Evolutionary conservation across 2,113 vertebrate genomes (phyloP), one percentile per base, ranked within the genome.

Genomic region (Scomber colias): DNA sequence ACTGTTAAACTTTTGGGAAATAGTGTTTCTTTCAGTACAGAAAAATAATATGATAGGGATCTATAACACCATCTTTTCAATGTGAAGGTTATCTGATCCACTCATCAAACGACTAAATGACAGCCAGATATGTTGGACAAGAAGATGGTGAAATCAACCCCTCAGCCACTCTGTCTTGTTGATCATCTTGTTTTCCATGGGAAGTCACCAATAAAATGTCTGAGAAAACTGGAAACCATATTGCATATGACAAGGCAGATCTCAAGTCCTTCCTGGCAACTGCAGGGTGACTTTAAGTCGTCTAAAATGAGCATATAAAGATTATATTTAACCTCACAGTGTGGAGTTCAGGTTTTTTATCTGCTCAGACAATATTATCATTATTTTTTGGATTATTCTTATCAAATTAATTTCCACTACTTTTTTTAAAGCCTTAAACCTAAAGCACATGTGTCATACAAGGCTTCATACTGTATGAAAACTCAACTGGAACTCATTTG

Each of bases 1-100:
- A 73, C 72, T 73, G 53, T 73, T 80, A 67, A 81, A 61, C 35
- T 64, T 31, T 64, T 49, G 19, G 45, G 72, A 84, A 79, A 83
- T 77, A 49, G 24, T 15, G 19, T 48, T 35, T 66, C 51, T 71
- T 71, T 81, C 14, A 21, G 71, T 74, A 50, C 53, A 44, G 76
- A 31, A 85, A 75, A 84, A 71, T 46, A 77, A 86, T 50, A 75
- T 53, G 45, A 84, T 49, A 67, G 51, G 49, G 67, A 82, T 87
- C 75, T 60, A 61, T 50, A 82, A 82, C 40, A 12, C 46, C 45
- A 44, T 48, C 62, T 60, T 60, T 77, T 87, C 59, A 70, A 51
- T 13, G 15, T 10, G 1, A 55, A 77, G 50, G 82, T 61, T 69
- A 78, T 70, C 64, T 17, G 53, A 83, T 67, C 77, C 68, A n/a